phyloP scores from a whole-genome alignment of 2,113 vertebrate genomes.

The Nasalis larvatus region DNA sequence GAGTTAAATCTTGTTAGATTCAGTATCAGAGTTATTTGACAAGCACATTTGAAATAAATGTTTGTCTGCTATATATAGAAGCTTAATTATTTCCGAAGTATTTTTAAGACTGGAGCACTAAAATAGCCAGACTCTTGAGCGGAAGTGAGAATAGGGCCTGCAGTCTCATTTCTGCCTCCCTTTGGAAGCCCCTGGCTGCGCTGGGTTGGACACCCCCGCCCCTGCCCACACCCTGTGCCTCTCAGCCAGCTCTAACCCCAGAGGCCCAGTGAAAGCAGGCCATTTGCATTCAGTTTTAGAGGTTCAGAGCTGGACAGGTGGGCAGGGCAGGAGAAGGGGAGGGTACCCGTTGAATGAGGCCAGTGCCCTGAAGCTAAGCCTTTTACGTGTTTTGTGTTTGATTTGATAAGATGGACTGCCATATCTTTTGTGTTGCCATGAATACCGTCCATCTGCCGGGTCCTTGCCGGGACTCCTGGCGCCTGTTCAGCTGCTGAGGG shows the following conservation, averaged over 20 bases:
- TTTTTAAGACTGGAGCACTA: not conserved
- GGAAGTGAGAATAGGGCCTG: not conserved
- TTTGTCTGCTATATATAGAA: not conserved
- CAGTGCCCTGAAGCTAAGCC: constrained; percentile 68
- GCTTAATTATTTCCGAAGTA: not conserved
- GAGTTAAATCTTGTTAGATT: not conserved
- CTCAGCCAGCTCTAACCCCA: constrained; percentile 68
- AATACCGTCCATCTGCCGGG: constrained; percentile 84
- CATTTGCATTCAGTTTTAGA: constrained; percentile 52
- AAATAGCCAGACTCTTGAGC: not conserved
- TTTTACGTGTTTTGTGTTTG: constrained; percentile 30
- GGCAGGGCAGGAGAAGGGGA: constrained; percentile 67
- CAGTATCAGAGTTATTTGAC: too few relatives aligned
- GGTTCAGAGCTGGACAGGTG: constrained; percentile 73
- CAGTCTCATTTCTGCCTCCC: not conserved
- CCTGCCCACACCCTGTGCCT: not conserved
- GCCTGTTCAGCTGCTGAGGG: constrained; percentile 60
- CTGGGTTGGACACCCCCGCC: not conserved
- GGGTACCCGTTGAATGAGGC: constrained; percentile 61
- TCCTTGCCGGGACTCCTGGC: constrained; percentile 57
- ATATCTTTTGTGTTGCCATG: constrained; percentile 78
- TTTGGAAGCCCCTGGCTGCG: not conserved
- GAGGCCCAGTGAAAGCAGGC: not conserved
- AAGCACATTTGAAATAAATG: not conserved
- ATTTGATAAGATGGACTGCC: not conserved